phyloP scores from a whole-genome alignment of 2,888 invertebrate genomes.

The Xestia sexstrigata region DNA sequence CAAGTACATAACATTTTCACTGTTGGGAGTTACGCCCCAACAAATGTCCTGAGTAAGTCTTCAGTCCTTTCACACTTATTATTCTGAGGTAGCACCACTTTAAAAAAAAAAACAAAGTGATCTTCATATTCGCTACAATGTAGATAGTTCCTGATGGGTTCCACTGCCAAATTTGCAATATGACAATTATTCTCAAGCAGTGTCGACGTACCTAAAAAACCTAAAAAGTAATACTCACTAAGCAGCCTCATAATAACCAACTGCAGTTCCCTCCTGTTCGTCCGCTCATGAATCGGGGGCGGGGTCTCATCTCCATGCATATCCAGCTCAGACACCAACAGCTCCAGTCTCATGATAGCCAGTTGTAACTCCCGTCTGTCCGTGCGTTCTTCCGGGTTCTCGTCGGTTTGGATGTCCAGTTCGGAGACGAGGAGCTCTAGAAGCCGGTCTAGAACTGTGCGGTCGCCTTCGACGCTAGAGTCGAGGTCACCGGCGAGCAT shows the following conservation, averaged over 20 bases:
- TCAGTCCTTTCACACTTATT: background rate
- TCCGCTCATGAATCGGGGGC: constrained; percentile 92
- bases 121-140: background rate
- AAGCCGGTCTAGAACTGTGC: constrained; percentile 94
- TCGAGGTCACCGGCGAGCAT: constrained; percentile 97
- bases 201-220: too few relatives aligned
- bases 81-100: background rate
- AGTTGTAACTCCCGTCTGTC: constrained; percentile 96
- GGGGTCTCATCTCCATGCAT: constrained; percentile 88
- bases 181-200: too few relatives aligned
- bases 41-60: background rate
- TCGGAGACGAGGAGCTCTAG: constrained; percentile 94
- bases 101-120: too few relatives aligned
- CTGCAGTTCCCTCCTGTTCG: constrained; percentile 95
- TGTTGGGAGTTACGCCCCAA: too few relatives aligned
- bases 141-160: background rate
- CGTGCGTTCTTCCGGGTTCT: constrained; percentile 90
- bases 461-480: constrained; percentile 95
- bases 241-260: constrained; percentile 96
- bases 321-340: constrained; percentile 93
- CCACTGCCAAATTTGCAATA: background rate
- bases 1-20: too few relatives aligned
- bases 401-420: constrained; percentile 92
- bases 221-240: constrained; percentile 91
- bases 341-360: constrained; percentile 95